Base-by-base conservation (phyloP, 2,113 vertebrate genomes). In the Ageneiosus marmoratus region DNA sequence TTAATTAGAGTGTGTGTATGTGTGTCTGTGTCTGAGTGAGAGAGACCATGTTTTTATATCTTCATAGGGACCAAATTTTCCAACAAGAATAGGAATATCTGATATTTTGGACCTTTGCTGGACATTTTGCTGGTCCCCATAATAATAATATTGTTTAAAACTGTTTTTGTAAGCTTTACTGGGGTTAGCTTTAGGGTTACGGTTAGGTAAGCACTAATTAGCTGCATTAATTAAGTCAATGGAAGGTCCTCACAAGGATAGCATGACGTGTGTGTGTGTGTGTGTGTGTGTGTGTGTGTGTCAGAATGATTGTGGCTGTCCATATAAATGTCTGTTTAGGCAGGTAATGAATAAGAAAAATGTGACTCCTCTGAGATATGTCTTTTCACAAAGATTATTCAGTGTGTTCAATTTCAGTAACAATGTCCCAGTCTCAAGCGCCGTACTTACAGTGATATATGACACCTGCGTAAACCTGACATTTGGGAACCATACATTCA, bases 291-390 rank as follows among this genome's bases (percentile, higher is more conserved):
- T 18, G 16, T 2, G 13, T 9, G 20, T 4, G 53, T 77, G 6
- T 10, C 62, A 32, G 62, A 67, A 67, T 9, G 34, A 67, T 6
- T 9, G 24, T 72, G 44, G 2, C 44, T 72, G 12, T n/a, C 69
- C 44, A 72, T 48, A 48, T 24, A 46, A 72, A 74, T 51, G 46
- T 74, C 16, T 74, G 7, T 74, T 46, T 18, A 20, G 70, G 13
- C 72, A 75, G 48, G 70, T 67, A 80, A 55, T 84, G 32, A 75
- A 53, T n/a, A 65, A 34, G 77, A 74, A 27, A 62, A 80, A 6
- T n/a, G n/a, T 20, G 15, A 50, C 27, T 74, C 70, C 70, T 48
- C 5, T 10, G n/a, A 69, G 29, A 48, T 22, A 27, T 13, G 67
- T 77, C 15, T 70, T 65, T 79, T 79, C 13, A 53, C 20, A 53